These are phyloP conservation scores for Sylvilagus bachmani DNA, from an alignment of 2,113 vertebrate species.

Conservation along the genomic window DNA sequence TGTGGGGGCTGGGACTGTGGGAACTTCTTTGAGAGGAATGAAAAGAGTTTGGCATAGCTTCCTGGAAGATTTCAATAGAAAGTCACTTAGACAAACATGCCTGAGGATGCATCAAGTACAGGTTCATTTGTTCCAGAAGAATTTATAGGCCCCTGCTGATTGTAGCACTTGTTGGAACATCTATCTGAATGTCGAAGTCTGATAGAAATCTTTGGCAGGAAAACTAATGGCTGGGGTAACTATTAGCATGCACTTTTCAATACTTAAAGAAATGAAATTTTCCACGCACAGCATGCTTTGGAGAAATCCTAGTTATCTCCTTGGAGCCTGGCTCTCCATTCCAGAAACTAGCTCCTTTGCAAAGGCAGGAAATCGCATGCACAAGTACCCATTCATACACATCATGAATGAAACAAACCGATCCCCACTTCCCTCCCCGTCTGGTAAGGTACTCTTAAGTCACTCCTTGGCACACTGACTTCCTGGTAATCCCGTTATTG, in stretches of 20 bases:
- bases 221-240: conserved; percentile 60
- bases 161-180: conserved; percentile 27
- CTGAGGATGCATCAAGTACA: conserved; percentile 17
- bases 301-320: conserved; percentile 67
- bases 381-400: neutral
- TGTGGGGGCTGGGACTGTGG: neutral
- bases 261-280: conserved; percentile 64
- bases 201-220: conserved; percentile 57
- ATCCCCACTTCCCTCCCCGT: conserved; percentile 54
- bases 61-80: conserved; percentile 34
- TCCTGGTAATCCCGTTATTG: conserved; percentile 59
- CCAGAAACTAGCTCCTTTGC: conserved; percentile 62
- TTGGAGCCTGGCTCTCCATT: conserved; percentile 56
- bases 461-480: conserved; percentile 45
- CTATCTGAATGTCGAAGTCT: conserved; percentile 43
- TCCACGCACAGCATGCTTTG: conserved; percentile 50
- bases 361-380: conserved; percentile 23
- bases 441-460: conserved; percentile 26
- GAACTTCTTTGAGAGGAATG: neutral
- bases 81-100: conserved; percentile 35
- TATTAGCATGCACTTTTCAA: conserved; percentile 48
- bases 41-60: neutral
- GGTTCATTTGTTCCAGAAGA: conserved; percentile 17
- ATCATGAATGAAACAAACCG: conserved; percentile 41
- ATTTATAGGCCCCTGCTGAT: conserved; percentile 49